These are phyloP conservation scores for Kryptolebias ocellatus DNA, from an alignment of 2,797 vertebrate species.

Conservation along the genomic window DNA sequence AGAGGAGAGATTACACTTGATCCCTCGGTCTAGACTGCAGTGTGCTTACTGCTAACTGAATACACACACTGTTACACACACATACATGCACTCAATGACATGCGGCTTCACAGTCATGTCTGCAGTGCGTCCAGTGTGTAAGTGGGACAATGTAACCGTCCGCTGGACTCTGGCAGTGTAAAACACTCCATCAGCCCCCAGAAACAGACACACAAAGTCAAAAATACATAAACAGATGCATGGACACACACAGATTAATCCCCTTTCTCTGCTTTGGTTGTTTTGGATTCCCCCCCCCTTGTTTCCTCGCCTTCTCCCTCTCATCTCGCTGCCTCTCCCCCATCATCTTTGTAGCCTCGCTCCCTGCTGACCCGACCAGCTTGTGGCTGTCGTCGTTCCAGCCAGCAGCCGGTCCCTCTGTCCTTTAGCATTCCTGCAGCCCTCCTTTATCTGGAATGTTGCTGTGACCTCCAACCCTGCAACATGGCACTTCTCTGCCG, in stretches of 20 bases:
- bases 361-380: constrained; percentile 71
- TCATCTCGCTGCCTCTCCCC: constrained; percentile 10
- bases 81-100: constrained; percentile 20
- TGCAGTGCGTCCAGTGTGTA: constrained; percentile 57
- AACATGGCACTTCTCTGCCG: constrained; percentile 54
- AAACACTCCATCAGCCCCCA: constrained; percentile 20
- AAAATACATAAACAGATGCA: constrained; percentile 33
- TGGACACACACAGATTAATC: constrained; percentile 19
- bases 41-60: constrained; percentile 49
- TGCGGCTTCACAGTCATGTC: constrained; percentile 55
- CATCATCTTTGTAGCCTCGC: constrained; percentile 34
- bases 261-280: constrained; percentile 63
- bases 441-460: constrained; percentile 45
- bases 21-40: constrained; percentile 75
- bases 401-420: constrained; percentile 65
- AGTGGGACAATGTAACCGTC: constrained; percentile 67
- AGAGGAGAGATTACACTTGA: constrained; percentile 73
- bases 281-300: constrained; percentile 59
- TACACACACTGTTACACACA: constrained; percentile 30
- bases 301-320: constrained; percentile 13
- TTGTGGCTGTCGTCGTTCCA: constrained; percentile 57
- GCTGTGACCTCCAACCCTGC: constrained; percentile 47
- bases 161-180: constrained; percentile 35
- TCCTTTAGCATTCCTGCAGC: constrained; percentile 57
- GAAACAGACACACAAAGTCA: constrained; percentile 10